phyloP scores from a whole-genome alignment of 2,888 invertebrate species.

The Conomelus anceps region DNA sequence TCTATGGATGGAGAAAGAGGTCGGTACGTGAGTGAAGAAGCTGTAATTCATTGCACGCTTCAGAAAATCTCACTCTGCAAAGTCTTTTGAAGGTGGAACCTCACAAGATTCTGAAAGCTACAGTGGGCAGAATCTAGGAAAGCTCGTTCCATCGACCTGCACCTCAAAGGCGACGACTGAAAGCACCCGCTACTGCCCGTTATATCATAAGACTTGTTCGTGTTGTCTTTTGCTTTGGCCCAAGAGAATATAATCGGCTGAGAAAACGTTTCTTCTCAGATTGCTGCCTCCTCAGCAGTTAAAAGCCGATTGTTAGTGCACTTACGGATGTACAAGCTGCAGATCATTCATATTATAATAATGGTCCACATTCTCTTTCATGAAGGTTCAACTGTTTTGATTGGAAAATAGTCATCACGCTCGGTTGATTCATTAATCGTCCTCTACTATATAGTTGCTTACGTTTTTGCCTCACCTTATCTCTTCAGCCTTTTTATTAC shows the following conservation, averaged over 20 bases:
- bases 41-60: background rate
- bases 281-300: background rate
- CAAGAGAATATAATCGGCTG: background rate
- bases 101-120: background rate
- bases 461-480: no score
- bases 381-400: background rate
- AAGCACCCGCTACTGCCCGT: background rate
- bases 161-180: background rate
- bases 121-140: background rate
- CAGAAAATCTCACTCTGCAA: background rate
- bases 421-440: no score
- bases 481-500: no score
- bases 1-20: background rate
- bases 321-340: background rate
- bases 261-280: background rate
- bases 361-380: background rate
- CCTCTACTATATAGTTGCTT: no score
- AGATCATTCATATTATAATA: background rate
- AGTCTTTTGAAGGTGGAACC: background rate
- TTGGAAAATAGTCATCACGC: background rate
- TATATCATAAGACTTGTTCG: background rate
- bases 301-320: background rate
- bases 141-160: background rate
- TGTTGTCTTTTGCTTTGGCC: background rate
- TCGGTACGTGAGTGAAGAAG: background rate